phyloP scores from a whole-genome alignment of 2,888 invertebrate species.

The Rotaria macrura region DNA sequence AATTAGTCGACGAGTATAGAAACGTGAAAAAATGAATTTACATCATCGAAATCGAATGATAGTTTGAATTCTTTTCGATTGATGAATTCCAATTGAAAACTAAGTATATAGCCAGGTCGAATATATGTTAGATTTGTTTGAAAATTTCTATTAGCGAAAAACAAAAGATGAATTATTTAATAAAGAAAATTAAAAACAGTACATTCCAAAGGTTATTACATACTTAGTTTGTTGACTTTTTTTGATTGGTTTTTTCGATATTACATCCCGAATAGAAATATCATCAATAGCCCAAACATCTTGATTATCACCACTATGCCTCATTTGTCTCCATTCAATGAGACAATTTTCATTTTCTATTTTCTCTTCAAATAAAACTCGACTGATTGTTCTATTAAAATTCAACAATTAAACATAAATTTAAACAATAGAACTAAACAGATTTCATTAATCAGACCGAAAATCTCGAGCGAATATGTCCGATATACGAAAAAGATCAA shows the following conservation, averaged over 20 bases:
- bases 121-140: not conserved
- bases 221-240: not conserved
- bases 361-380: not conserved
- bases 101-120: not conserved
- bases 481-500: not conserved
- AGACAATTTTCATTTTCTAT: not conserved
- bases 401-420: not conserved
- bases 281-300: conserved; percentile 20
- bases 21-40: not conserved
- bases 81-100: not conserved
- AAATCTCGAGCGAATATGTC: not conserved
- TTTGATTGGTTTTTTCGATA: not conserved
- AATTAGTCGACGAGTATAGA: not conserved
- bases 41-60: not conserved
- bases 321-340: conserved; percentile 1
- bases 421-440: not conserved
- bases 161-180: no score
- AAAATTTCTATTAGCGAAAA: not conserved
- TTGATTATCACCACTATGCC: not conserved
- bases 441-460: not conserved
- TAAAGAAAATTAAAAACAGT: no score
- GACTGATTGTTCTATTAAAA: not conserved
- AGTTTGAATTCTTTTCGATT: not conserved
- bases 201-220: not conserved
- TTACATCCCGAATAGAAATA: not conserved